Evolutionary conservation across 2,888 invertebrate genomes (phyloP), one percentile per base, ranked within the genome.

Genomic region (Scaptomyza reducta): DNA sequence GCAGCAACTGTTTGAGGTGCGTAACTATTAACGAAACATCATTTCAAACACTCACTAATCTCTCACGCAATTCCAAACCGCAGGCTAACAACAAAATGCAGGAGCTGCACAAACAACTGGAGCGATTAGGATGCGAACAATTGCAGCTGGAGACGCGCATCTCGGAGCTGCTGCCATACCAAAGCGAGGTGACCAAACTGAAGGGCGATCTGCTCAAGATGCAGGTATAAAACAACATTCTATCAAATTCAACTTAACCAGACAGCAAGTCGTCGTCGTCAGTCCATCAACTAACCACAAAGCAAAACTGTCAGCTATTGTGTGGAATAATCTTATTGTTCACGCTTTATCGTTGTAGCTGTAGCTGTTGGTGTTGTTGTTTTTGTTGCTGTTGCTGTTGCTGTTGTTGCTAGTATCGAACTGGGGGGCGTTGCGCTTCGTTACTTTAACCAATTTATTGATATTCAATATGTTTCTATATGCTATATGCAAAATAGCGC

Each of bases 161-260:
- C 27, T 92, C 92, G 44, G 95, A 95, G 88, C 90, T 95, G 81
- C 91, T 94, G 84, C 94, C 94, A 82, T 93, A 94, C 81, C 94
- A 94, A 67, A 93, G 93, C 54, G 95, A 96, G 89, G 93, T 96
- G 63, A 94, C 94, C 70, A 92, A 94, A 76, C 92, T 96, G 59
- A 93, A 94, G 79, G 93, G 93, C 61, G 96, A 96, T 91, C 93
- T 96, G 77, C 93, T 94, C 41, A 93, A 94, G 78, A 91, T 96
- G 79, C 96, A 96, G 94, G 95, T 95, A 85, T 74, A 68, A 31
- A 63, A 40, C 45, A 18, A 44, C 38, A 54, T 13, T 45, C 41
- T 33, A 31, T 18, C 31, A 5, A 47, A 16, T 47, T 22, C 22
- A 22, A 22, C 22, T 22, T 22, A 22, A 22, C 22, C 53, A 47